A percentile compares a stretch with the other conserved stretches of the same genome.
Conservation (phyloP, 2,888 invertebrate genomes). For the Willowsia nigromaculata region DNA sequence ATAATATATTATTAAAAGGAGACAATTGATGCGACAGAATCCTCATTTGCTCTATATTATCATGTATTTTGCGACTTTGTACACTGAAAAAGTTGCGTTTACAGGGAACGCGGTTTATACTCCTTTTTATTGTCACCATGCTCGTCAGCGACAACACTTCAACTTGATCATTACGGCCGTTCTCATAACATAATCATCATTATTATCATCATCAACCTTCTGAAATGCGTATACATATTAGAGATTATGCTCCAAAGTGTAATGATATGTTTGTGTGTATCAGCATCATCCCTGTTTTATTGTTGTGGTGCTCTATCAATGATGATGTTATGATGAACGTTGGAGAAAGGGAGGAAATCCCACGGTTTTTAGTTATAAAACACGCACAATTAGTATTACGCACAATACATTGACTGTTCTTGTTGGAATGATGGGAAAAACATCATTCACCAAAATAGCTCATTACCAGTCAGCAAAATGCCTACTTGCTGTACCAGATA, state of each 20-base stretch:
- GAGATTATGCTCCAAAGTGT: background rate
- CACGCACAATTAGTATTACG: too few relatives aligned
- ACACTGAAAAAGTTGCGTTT: background rate
- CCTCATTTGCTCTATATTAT: background rate
- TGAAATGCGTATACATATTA: background rate
- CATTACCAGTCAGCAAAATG: too few relatives aligned
- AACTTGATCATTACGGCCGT: slow-evolving; percentile 36
- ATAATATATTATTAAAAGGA: slow-evolving; percentile 22
- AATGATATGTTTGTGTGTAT: background rate
- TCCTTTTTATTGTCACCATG: background rate
- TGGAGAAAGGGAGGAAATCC: background rate
- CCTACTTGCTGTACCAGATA: background rate
- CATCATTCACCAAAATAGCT: too few relatives aligned
- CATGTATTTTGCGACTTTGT: background rate
- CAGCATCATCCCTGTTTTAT: background rate
- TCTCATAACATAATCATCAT: background rate
- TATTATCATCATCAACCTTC: background rate
- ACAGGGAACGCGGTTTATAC: background rate
- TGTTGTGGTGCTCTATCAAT: background rate
- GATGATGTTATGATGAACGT: background rate
- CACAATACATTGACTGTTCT: too few relatives aligned
- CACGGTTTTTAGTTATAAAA: background rate
- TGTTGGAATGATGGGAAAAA: too few relatives aligned
- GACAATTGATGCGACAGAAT: slow-evolving; percentile 42
- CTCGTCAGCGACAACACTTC: slow-evolving; percentile 1